These are phyloP conservation scores for Callimorpha dominula DNA, from an alignment of 2,888 invertebrate species.

Conservation along the genomic window DNA sequence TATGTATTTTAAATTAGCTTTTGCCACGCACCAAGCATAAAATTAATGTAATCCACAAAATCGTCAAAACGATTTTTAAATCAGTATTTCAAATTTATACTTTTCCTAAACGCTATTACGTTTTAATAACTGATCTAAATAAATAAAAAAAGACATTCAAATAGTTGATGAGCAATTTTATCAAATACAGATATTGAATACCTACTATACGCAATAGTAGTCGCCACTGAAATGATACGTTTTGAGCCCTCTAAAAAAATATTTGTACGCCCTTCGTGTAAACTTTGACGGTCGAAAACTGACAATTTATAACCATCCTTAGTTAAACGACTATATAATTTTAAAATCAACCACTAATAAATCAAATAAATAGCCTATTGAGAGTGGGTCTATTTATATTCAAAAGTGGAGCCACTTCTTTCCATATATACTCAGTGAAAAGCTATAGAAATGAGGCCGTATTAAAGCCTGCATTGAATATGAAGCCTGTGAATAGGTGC, in stretches of 20 bases:
- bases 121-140: too few relatives aligned
- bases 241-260: not conserved
- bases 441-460: constrained; percentile 3
- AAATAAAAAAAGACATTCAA: too few relatives aligned
- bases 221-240: too few relatives aligned
- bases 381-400: constrained; percentile 5
- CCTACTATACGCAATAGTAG: too few relatives aligned
- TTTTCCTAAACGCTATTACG: too few relatives aligned
- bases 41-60: too few relatives aligned
- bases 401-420: constrained; percentile 1
- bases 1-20: too few relatives aligned
- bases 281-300: not conserved
- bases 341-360: constrained; percentile 11
- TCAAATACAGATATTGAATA: too few relatives aligned
- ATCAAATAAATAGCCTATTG: constrained; percentile 12
- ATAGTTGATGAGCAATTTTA: too few relatives aligned
- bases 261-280: not conserved
- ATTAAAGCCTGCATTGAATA: constrained; percentile 12
- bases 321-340: not conserved
- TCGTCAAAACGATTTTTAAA: too few relatives aligned
- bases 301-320: not conserved
- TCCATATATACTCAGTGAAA: not conserved
- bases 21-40: too few relatives aligned
- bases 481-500: constrained; percentile 5
- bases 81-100: too few relatives aligned